Percentiles rank a stretch among this genome's conserved stretches.
Evolutionary conservation across 2,797 vertebrate species (phyloP).

Genomic region (Peromyscus melanophrys): DNA sequence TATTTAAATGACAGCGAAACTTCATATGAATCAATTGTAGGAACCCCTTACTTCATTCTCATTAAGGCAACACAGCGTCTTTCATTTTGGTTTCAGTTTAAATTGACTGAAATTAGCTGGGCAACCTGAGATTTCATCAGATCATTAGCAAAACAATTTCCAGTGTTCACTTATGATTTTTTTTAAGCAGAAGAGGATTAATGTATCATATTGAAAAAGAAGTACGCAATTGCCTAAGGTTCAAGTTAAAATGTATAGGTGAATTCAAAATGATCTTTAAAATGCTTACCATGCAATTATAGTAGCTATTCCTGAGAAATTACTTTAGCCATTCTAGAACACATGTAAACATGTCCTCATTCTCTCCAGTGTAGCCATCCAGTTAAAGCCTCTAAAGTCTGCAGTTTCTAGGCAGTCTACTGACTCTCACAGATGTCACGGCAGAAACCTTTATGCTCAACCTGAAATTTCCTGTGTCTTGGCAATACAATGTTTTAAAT

Average conservation of each 20-base stretch:
- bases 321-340: constrained; percentile 63
- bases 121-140: constrained; percentile 66
- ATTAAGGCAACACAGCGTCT: constrained; percentile 57
- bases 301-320: not conserved
- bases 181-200: constrained; percentile 57
- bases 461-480: constrained; percentile 5
- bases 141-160: constrained; percentile 71
- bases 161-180: constrained; percentile 65
- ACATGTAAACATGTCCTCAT: constrained; percentile 39
- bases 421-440: constrained; percentile 40
- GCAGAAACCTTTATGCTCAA: not conserved
- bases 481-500: not conserved
- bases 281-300: constrained; percentile 35
- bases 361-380: not conserved
- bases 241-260: constrained; percentile 44
- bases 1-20: constrained; percentile 71
- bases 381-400: constrained; percentile 5
- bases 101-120: constrained; percentile 67
- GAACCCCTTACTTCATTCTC: constrained; percentile 61
- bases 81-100: constrained; percentile 66
- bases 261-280: constrained; percentile 56
- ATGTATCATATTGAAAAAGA: constrained; percentile 51
- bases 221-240: constrained; percentile 46
- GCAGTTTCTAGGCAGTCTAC: not conserved
- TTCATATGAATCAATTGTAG: constrained; percentile 50